Base-by-base conservation (phyloP, 1,140 invertebrate genomes). In the Berghia stephanieae region DNA sequence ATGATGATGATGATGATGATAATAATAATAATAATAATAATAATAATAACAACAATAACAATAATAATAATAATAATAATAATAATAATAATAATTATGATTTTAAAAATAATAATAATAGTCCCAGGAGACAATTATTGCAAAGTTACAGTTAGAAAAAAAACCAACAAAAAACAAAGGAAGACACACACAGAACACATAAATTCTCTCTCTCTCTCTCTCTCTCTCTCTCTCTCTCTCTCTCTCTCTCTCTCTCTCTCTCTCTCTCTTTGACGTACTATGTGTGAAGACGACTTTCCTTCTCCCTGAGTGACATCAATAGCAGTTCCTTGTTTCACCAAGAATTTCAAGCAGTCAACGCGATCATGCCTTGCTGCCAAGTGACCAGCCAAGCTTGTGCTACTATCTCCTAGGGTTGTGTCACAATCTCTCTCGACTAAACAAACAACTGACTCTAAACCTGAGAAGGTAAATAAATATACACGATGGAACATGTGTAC, bases 361-460 rank as follows among this genome's bases (percentile, higher is more conserved):
- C 86, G 83, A 78, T 89, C 80, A 57, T 86, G 78, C 55, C 80
- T 81, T 52, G 87, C 85, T n/a, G 87, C 87, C 72, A 85, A 81
- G 71, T 89, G 88, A 1, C 84, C 81, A 31, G 87, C 81, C 27
- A 86, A 72, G 68, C 82, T 85, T 4, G 86, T 84, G 79, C 78
- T 85, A 24, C 84, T 86, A 79, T 89, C 88, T 16, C 82, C 83
- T 21, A 88, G 60, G 10, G 83, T 86, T 24, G 86, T 85, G 72
- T 89, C 88, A 82, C 86, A 88, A 67, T 88, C 86, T 57, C 84
- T 74, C 77, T 88, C 86, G 10, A 89, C 84, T 21, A 89, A 75
- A 70, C 83, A 83, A 18, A 84, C 81, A 43, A 89, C 67, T 27
- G 79, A 81, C 21, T 86, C 82, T 27, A 86, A 49, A 24, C 81